Percentiles rank a stretch among this genome's conserved stretches.
phyloP scores from a whole-genome alignment of 2,113 vertebrate species.

The Psilopsiagon aurifrons region DNA sequence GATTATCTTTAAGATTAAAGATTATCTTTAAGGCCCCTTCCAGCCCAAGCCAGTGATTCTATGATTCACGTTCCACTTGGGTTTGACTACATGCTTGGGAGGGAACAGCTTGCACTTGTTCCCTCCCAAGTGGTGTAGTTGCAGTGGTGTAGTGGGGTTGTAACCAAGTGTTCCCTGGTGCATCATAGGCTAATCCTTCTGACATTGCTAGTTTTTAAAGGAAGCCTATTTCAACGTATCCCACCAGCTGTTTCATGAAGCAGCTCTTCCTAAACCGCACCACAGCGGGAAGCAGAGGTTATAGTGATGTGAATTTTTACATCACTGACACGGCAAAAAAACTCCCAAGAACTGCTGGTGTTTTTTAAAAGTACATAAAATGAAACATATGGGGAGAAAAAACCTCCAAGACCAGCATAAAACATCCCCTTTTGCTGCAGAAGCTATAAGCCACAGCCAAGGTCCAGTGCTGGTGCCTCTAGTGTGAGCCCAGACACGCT shows the following conservation, averaged over 20 bases:
- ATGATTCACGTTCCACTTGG: not conserved
- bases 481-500: not conserved
- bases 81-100: fast-evolving
- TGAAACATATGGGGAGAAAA: fast-evolving
- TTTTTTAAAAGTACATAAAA: not conserved
- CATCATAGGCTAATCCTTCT: not conserved
- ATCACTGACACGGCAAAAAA: not conserved
- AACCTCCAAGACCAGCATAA: fast-evolving
- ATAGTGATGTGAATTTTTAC: not conserved
- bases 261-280: not conserved
- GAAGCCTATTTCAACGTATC: not conserved
- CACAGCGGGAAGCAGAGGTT: fast-evolving
- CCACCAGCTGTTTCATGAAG: not conserved
- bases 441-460: not conserved
- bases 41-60: not conserved
- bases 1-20: not conserved
- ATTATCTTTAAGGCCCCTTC: not conserved
- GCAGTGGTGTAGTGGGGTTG: fast-evolving
- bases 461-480: not conserved
- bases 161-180: fast-evolving
- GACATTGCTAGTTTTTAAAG: not conserved
- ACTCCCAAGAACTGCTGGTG: fast-evolving
- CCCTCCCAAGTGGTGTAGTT: too few species aligned
- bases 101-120: not conserved
- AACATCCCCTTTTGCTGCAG: fast-evolving